Evolutionary conservation across 2,888 invertebrate genomes (phyloP).

Genomic region (Sialis lutaria): DNA sequence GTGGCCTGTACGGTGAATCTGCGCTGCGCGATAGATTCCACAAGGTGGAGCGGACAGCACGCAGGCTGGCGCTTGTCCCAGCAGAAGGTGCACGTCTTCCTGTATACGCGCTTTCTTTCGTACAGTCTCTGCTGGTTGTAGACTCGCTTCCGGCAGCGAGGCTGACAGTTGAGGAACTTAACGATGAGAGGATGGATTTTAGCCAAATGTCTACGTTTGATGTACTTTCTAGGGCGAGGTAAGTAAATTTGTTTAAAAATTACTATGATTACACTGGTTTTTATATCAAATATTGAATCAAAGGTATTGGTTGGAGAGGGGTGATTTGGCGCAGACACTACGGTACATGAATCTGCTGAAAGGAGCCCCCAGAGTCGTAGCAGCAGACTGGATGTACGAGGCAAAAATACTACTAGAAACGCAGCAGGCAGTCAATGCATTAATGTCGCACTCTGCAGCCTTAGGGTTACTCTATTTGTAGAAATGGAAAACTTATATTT

Average conservation of each 20-base stretch:
- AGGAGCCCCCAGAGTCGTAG: constrained; percentile 76
- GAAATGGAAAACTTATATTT: too few species aligned
- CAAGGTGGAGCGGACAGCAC: constrained; percentile 62
- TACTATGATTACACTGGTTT: neutral
- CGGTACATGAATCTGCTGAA: constrained; percentile 72
- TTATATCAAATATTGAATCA: constrained; percentile 6
- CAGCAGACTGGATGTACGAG: constrained; percentile 75
- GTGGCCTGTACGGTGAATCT: constrained; percentile 81
- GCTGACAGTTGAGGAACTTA: constrained; percentile 54
- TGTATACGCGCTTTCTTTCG: constrained; percentile 67
- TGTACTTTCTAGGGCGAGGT: constrained; percentile 79
- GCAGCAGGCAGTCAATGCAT: constrained; percentile 73
- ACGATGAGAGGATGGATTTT: constrained; percentile 55
- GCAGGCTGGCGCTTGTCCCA: constrained; percentile 72
- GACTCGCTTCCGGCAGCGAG: constrained; percentile 36
- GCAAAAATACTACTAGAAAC: constrained; percentile 71
- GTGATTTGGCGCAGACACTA: constrained; percentile 72
- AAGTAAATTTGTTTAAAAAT: constrained; percentile 11
- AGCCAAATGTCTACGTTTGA: constrained; percentile 68
- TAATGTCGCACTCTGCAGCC: constrained; percentile 78
- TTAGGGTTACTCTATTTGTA: too few species aligned
- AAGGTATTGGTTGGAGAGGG: constrained; percentile 74
- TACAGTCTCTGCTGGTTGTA: constrained; percentile 73
- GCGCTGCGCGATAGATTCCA: constrained; percentile 71
- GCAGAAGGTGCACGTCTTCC: constrained; percentile 74